A percentile compares a stretch with the other conserved stretches of the same genome.
These are phyloP conservation scores for Bufotes viridis DNA, from an alignment of 2,797 vertebrate genomes.

Conservation along the genomic window DNA sequence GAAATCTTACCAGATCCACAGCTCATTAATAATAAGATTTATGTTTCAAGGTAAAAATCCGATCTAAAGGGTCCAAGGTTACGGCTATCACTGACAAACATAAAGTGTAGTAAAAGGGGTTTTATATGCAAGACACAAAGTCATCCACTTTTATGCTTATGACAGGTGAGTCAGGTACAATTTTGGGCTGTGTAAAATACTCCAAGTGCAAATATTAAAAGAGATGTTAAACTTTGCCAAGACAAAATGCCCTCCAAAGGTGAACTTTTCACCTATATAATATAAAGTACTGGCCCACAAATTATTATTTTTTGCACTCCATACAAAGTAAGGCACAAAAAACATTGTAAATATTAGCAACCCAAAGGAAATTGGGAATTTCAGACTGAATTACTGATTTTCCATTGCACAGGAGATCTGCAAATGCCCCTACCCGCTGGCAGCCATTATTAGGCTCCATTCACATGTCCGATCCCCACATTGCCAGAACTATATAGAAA, in stretches of 20 bases:
- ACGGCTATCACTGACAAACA: not conserved
- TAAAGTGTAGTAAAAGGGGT: not conserved
- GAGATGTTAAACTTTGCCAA: not conserved
- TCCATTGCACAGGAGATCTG: too few relatives aligned
- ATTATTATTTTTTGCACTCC: too few relatives aligned
- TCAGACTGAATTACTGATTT: too few relatives aligned
- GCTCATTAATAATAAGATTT: not conserved
- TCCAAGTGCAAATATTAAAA: not conserved
- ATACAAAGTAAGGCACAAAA: not conserved
- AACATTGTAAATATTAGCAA: not conserved
- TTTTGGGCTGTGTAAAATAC: not conserved
- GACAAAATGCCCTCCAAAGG: too few relatives aligned
- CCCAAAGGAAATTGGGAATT: too few relatives aligned
- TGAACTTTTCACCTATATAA: not conserved
- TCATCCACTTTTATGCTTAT: not conserved
- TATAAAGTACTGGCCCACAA: not conserved
- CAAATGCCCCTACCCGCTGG: too few relatives aligned
- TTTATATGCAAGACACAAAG: not conserved
- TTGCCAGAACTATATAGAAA: too few relatives aligned
- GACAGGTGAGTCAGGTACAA: not conserved
- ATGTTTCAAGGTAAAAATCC: not conserved
- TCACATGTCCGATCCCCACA: too few relatives aligned
- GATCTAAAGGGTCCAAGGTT: not conserved
- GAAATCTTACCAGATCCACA: not conserved
- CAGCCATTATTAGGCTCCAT: too few relatives aligned